phyloP scores from a whole-genome alignment of 2,797 vertebrate genomes.

The Meda fulgida region DNA sequence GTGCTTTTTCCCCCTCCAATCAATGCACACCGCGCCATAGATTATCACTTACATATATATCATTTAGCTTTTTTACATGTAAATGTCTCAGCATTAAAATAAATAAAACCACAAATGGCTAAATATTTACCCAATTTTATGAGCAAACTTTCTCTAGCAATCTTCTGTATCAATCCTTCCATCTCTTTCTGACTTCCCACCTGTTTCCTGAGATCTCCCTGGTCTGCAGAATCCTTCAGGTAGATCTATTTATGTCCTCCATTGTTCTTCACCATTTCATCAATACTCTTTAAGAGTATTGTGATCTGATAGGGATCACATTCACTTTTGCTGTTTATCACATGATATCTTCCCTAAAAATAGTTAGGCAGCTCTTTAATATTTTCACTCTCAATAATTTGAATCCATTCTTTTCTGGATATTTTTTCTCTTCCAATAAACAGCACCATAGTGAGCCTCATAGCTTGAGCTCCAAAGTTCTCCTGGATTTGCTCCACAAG shows the following conservation, averaged over 20 bases:
- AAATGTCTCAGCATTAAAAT: neutral
- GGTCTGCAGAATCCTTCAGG: neutral
- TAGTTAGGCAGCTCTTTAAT: too few species aligned
- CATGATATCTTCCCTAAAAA: slow-evolving; percentile 4
- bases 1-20: too few species aligned
- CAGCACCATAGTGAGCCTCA: too few species aligned
- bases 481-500: too few species aligned
- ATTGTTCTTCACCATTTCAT: slow-evolving; percentile 4
- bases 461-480: too few species aligned
- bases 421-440: too few species aligned
- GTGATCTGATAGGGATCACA: slow-evolving; percentile 1
- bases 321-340: slow-evolving; percentile 40
- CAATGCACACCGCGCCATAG: too few species aligned
- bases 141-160: neutral
- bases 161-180: neutral
- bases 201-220: neutral
- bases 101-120: neutral
- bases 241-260: slow-evolving; percentile 19
- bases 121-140: slow-evolving; percentile 5
- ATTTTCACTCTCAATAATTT: too few species aligned
- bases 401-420: too few species aligned
- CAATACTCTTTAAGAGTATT: slow-evolving; percentile 23
- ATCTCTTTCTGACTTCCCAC: neutral
- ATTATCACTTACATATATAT: neutral
- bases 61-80: neutral